A percentile compares a stretch with the other conserved stretches of the same genome.
Conservation (phyloP, 2,113 vertebrate genomes). For the Acrocephalus arundinaceus region DNA sequence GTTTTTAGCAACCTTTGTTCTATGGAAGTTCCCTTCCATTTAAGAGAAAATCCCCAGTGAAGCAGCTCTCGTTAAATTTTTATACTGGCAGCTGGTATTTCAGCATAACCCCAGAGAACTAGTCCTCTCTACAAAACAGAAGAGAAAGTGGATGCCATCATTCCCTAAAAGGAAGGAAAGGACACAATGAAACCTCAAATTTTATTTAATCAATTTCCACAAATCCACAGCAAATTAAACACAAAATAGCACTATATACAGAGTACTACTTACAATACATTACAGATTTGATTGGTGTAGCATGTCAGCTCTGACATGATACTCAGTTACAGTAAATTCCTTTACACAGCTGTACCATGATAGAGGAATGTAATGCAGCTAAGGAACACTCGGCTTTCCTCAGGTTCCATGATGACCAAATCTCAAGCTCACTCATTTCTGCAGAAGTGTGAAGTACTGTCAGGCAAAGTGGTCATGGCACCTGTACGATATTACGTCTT, state of each 20-base stretch:
- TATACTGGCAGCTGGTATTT: background rate
- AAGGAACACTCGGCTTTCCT: background rate
- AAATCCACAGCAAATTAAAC: slow-evolving; percentile 67
- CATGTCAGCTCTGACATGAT: slow-evolving; percentile 29
- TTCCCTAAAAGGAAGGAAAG: background rate
- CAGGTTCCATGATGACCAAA: background rate
- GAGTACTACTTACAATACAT: slow-evolving; percentile 71
- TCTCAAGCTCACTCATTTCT: background rate
- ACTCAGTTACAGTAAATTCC: slow-evolving; percentile 12
- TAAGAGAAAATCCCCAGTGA: background rate
- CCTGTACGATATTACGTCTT: background rate
- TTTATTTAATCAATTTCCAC: slow-evolving; percentile 75
- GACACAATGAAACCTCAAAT: slow-evolving; percentile 49
- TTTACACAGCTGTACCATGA: background rate
- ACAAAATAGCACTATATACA: slow-evolving; percentile 72
- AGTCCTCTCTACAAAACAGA: background rate
- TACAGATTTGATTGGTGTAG: slow-evolving; percentile 56
- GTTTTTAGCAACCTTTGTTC: background rate
- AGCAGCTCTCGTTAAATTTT: background rate
- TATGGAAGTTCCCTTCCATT: background rate
- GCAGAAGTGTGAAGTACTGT: background rate
- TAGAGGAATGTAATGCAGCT: slow-evolving; percentile 6
- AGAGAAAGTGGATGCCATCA: background rate
- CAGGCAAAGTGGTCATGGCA: background rate
- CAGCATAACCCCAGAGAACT: background rate